Conservation (phyloP, 2,113 vertebrate species). For the Hypocryptadius cinnamomeus region DNA sequence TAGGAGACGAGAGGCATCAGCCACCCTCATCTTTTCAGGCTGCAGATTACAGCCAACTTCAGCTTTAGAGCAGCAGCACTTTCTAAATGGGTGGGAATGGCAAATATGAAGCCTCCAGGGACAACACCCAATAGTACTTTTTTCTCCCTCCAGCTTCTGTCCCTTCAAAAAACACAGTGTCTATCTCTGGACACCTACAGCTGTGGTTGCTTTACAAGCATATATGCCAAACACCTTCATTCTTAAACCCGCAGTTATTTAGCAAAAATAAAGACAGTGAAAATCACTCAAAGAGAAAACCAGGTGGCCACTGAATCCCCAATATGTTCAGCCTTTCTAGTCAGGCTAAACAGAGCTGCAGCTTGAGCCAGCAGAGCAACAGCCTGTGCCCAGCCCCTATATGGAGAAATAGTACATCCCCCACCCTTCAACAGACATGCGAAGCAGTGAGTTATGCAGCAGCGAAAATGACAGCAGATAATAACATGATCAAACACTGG, state of each 20-base stretch:
- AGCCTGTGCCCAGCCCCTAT: neutral
- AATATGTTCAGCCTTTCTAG: neutral
- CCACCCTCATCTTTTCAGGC: neutral
- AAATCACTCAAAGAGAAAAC: neutral
- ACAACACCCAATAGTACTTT: neutral
- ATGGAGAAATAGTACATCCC: accelerated
- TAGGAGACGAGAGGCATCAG: neutral
- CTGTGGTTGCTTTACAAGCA: accelerated
- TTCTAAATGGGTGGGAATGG: neutral
- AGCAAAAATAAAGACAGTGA: neutral
- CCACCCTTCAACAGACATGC: neutral
- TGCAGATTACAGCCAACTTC: neutral
- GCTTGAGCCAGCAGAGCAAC: neutral
- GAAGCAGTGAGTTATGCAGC: neutral
- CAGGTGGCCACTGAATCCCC: neutral
- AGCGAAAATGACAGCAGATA: neutral
- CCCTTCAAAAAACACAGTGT: neutral
- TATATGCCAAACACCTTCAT: neutral
- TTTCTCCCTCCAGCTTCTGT: neutral
- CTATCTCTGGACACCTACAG: neutral
- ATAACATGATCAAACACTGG: neutral
- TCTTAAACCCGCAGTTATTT: neutral
- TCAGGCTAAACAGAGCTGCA: neutral
- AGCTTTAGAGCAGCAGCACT: accelerated
- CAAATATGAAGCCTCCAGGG: accelerated